These are phyloP conservation scores for Pentamera pediparva DNA, from an alignment of 53 echinoderm and acorn worm species.

Conservation along the genomic window DNA sequence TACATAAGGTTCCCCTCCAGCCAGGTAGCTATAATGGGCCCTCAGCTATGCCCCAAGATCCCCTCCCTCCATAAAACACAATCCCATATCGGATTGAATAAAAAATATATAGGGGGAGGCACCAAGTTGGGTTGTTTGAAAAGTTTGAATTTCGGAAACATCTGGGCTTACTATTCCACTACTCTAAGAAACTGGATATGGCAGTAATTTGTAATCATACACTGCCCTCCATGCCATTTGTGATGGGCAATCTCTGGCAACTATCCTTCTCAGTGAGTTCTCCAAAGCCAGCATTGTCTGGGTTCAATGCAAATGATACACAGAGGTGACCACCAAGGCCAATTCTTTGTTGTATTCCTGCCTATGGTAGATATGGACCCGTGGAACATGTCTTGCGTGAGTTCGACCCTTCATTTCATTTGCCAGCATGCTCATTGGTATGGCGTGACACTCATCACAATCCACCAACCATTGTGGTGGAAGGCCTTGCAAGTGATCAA, in stretches of 20 bases:
- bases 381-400: conserved; percentile 7
- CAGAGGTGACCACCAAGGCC: neutral
- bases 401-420: conserved; percentile 40
- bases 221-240: neutral
- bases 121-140: neutral
- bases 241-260: conserved; percentile 27
- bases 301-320: conserved; percentile 12
- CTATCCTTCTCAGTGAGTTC: conserved; percentile 4
- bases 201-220: neutral
- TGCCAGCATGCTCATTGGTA: conserved; percentile 1
- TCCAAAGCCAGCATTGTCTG: conserved; percentile 24
- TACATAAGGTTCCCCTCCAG: no score
- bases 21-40: no score
- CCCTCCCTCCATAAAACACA: no score
- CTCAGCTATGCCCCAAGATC: no score
- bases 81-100: no score
- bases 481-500: conserved; percentile 7
- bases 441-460: neutral
- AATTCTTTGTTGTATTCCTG: neutral
- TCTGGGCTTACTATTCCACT: neutral
- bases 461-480: conserved; percentile 11
- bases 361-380: conserved; percentile 21
- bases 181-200: neutral
- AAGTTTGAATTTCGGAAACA: neutral
- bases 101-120: neutral